These are phyloP conservation scores for Drosophila paracracens DNA, from an alignment of 2,888 invertebrate genomes.

Conservation along the genomic window DNA sequence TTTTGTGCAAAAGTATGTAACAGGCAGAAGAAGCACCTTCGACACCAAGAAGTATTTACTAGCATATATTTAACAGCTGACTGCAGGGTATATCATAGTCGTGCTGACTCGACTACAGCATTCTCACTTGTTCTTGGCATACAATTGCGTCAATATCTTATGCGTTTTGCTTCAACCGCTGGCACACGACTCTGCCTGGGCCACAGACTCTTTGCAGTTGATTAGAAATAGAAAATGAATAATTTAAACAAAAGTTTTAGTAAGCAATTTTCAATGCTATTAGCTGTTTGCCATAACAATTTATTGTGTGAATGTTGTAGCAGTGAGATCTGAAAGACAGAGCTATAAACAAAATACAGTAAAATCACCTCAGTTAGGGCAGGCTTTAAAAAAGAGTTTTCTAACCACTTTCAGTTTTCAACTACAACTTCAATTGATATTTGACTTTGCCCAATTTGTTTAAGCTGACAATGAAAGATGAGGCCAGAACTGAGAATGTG, in stretches of 20 bases:
- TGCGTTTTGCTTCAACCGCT: slow-evolving; percentile 36
- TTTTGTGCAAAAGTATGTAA: background rate
- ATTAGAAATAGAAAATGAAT: slow-evolving; percentile 22
- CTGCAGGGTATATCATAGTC: background rate
- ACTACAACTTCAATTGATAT: background rate
- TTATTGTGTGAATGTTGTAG: slow-evolving; percentile 11
- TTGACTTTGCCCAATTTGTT: background rate
- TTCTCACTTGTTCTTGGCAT: slow-evolving; percentile 51
- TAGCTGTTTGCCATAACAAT: background rate
- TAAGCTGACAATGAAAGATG: slow-evolving; percentile 4
- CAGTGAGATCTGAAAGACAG: background rate
- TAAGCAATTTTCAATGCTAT: slow-evolving; percentile 45
- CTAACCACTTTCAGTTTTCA: slow-evolving; percentile 2
- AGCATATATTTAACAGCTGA: background rate
- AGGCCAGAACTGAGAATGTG: background rate
- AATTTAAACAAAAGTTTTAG: slow-evolving; percentile 52
- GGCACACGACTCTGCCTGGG: background rate
- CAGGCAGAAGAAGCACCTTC: background rate
- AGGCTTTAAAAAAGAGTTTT: background rate
- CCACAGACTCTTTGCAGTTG: slow-evolving; percentile 21
- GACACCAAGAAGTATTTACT: background rate
- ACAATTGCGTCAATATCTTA: slow-evolving; percentile 40
- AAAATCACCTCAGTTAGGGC: background rate
- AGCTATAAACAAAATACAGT: slow-evolving; percentile 9
- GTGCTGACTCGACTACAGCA: background rate